Evolutionary conservation across 2,888 invertebrate genomes (phyloP), one percentile per base, ranked within the genome.

Genomic region (Philhelius pedissequus): DNA sequence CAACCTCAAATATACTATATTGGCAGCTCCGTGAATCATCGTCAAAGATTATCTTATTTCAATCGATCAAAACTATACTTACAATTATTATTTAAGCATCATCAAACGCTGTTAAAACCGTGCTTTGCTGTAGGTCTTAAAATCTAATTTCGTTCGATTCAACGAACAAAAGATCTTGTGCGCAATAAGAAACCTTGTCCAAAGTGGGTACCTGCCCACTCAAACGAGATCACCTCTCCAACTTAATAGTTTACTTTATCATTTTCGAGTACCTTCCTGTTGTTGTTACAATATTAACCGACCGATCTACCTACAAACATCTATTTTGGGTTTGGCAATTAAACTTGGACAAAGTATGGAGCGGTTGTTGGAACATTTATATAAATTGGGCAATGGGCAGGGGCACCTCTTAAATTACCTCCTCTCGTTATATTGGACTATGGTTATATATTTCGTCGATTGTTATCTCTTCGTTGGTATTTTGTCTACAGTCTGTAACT

Each of bases 141-240:
- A 43, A 81, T 66, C 66, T 68, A 68, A 77, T 66, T 71, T 82
- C n/a, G n/a, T 54, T 77, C 56, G 38, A 73, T 77, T 82, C 68
- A 73, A 45, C 68, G 54, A 77, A 73, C 62, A 68, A 76, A 68
- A 76, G 66, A 64, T 32, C 52, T 77, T 73, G n/a, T n/a, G 60
- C 45, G 54, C 66, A 82, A 73, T 66, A 15, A 68, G 48, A 73
- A 66, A 66, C 77, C 77, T 73, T 62, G 54, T 71, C 62, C 54
- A 18, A 77, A 73, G 77, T 62, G 48, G 48, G 32, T 64, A 43
- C 18, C 40, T 62, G 20, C 66, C 66, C 58, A 81, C 76, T 81
- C 81, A 76, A 82, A 77, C 73, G 30, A 77, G 73, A 77, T 82
- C 82, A 68, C 58, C 68, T 48, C 64, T 18, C 15, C 25, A 43